Conservation (phyloP, 1,140 invertebrate species). For the Ostrea edulis region DNA sequence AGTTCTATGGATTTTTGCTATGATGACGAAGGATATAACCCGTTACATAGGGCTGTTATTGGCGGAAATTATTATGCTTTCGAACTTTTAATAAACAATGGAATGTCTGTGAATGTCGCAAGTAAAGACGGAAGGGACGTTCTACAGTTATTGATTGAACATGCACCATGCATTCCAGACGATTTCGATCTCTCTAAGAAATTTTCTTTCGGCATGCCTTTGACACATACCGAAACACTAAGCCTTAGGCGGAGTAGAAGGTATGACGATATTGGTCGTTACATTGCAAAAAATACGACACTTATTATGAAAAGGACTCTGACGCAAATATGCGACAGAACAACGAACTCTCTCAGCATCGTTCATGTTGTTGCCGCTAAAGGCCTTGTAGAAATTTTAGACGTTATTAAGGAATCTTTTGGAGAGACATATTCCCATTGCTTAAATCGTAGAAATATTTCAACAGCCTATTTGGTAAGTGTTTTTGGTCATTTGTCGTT, state of each 20-base stretch:
- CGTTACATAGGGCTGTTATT: neutral
- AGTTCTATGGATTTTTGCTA: neutral
- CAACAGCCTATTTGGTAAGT: neutral
- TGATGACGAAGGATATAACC: neutral
- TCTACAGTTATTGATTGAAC: neutral
- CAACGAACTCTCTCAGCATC: neutral
- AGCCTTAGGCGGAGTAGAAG: neutral
- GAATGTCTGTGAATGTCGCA: neutral
- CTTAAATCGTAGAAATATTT: neutral
- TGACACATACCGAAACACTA: too few species aligned
- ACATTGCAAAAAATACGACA: neutral
- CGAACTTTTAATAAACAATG: neutral
- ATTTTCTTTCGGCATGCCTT: too few species aligned
- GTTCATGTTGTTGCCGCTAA: neutral
- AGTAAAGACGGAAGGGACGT: neutral
- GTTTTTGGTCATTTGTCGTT: neutral
- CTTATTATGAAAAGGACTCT: neutral
- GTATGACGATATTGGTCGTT: neutral
- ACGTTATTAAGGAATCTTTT: neutral
- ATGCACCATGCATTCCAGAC: neutral
- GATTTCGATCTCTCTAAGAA: too few species aligned
- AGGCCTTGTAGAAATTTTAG: neutral
- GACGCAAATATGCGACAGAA: neutral
- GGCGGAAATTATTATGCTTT: neutral
- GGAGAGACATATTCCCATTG: neutral